These are phyloP conservation scores for Chirona hameri DNA, from an alignment of 2,888 invertebrate genomes.

Conservation along the genomic window DNA sequence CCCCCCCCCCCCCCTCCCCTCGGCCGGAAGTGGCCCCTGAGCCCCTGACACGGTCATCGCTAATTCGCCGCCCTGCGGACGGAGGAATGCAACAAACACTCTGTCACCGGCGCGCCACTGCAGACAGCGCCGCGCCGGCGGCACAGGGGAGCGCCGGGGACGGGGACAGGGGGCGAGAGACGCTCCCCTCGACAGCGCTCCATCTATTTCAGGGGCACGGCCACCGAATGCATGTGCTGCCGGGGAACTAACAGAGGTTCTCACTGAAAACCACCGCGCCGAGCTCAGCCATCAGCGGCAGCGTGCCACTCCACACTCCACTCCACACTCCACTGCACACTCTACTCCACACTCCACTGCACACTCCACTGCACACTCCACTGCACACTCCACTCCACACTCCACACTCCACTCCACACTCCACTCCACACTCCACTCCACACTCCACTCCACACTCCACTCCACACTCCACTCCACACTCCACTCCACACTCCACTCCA, in stretches of 20 bases:
- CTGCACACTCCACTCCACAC: too few relatives aligned
- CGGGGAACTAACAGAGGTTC: not conserved
- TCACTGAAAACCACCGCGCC: not conserved
- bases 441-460: not conserved
- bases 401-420: not conserved
- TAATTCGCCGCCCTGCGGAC: not conserved
- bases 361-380: too few relatives aligned
- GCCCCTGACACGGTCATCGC: conserved; percentile 26
- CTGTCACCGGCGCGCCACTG: not conserved
- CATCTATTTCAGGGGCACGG: not conserved
- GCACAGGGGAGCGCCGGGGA: not conserved
- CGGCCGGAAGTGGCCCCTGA: not conserved
- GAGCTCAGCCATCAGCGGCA: not conserved
- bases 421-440: not conserved
- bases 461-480: not conserved
- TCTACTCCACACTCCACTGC: too few relatives aligned
- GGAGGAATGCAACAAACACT: conserved; percentile 24
- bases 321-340: too few relatives aligned
- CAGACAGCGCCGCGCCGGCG: not conserved
- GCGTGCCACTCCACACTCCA: not conserved
- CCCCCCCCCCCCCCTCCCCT: not conserved
- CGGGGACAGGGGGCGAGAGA: not conserved
- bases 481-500: not conserved
- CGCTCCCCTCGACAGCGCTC: not conserved
- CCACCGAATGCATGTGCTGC: not conserved